A percentile compares a stretch with the other conserved stretches of the same genome.
phyloP scores from a whole-genome alignment of 2,888 invertebrate species.

The Coelogynopora nodosa region DNA sequence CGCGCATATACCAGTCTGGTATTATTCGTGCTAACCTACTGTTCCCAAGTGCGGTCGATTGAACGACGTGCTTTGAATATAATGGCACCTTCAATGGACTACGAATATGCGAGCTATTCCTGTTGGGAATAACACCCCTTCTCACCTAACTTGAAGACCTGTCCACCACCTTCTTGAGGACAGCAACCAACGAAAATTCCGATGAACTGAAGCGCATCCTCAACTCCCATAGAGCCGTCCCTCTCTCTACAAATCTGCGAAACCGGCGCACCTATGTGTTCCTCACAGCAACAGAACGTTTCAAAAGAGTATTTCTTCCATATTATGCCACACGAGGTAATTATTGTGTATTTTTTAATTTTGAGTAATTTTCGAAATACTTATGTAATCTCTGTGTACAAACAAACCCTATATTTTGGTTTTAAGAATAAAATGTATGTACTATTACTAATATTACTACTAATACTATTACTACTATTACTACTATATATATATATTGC shows the following conservation, averaged over 20 bases:
- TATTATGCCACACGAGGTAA: background rate
- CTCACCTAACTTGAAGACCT: background rate
- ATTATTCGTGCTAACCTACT: background rate
- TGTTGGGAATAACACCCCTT: background rate
- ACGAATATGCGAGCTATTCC: background rate
- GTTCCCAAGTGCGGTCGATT: background rate
- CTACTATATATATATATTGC: no score
- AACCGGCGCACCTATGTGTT: background rate
- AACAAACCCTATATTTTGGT: no score
- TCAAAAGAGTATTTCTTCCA: background rate
- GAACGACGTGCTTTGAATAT: background rate
- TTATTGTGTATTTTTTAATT: no score
- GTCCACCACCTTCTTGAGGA: background rate
- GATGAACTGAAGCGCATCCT: background rate
- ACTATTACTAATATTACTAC: no score
- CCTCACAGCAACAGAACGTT: background rate
- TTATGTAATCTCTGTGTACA: no score
- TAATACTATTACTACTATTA: no score
- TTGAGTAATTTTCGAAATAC: no score
- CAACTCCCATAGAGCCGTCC: background rate
- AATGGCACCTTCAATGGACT: background rate
- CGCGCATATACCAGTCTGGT: background rate
- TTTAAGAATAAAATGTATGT: no score
- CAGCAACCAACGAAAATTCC: background rate
- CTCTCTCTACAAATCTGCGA: background rate